A percentile compares a stretch with the other conserved stretches of the same genome.
Conservation (phyloP, 1,140 invertebrate genomes). For the Varroa destructor region DNA sequence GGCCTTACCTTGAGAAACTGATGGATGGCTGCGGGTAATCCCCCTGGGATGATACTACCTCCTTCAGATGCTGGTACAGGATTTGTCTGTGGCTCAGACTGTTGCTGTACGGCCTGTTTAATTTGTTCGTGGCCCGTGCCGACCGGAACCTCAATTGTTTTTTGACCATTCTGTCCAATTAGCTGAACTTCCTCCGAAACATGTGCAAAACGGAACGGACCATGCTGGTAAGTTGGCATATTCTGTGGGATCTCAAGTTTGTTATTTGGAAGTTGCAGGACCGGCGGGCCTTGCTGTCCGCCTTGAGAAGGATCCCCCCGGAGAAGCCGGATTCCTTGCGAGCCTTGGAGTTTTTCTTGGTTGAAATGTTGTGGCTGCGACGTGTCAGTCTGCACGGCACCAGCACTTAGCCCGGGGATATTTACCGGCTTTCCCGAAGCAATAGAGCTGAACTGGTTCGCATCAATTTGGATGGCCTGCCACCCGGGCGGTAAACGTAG, state of each 20-base stretch:
- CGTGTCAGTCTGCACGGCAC: not conserved
- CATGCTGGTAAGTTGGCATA: not conserved
- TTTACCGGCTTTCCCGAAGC: conserved; percentile 20
- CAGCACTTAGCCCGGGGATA: conserved; percentile 2
- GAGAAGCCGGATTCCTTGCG: not conserved
- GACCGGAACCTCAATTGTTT: conserved; percentile 19
- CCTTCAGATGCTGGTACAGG: conserved; percentile 5
- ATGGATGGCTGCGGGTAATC: conserved; percentile 16
- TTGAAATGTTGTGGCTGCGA: not conserved
- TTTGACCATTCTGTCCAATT: conserved; percentile 22
- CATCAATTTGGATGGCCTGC: conserved; percentile 26
- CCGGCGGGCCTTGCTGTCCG: not conserved
- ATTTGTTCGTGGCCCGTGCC: conserved; percentile 23
- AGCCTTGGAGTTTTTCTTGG: not conserved
- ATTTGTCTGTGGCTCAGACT: not conserved
- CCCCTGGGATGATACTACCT: conserved; percentile 14
- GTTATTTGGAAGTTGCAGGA: conserved; percentile 12
- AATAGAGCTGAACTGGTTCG: conserved; percentile 17
- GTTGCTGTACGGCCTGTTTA: conserved; percentile 16
- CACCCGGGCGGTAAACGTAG: conserved; percentile 16
- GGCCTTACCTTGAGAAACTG: conserved; percentile 17
- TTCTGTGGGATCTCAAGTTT: conserved; percentile 23
- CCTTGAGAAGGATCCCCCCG: no score
- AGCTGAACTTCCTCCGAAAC: conserved; percentile 23
- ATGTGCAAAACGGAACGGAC: conserved; percentile 14